phyloP scores from a whole-genome alignment of 2,113 vertebrate species.

The Brachyistius frenatus region DNA sequence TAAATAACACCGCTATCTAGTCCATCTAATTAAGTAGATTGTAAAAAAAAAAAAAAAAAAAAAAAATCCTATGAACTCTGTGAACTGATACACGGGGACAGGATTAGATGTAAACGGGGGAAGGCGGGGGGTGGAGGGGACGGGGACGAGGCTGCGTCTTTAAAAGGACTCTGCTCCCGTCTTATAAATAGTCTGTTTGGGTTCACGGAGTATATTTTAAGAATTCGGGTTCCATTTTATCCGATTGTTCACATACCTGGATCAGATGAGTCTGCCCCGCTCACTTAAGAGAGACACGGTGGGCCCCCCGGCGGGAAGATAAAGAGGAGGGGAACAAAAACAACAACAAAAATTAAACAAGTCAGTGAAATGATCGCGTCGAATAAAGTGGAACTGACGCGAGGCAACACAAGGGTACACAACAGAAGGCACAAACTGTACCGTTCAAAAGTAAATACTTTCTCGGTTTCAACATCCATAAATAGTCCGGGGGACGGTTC shows the following conservation, averaged over 20 bases:
- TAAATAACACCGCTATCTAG: not conserved
- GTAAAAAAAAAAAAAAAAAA: accelerated
- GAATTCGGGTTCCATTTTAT: conserved; percentile 35
- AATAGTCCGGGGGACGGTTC: not conserved
- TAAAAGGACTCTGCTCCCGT: conserved; percentile 9
- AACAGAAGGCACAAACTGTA: no score
- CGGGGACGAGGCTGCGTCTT: conserved; percentile 18
- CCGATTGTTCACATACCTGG: conserved; percentile 64
- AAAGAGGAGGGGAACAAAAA: conserved; percentile 4
- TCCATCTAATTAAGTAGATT: not conserved
- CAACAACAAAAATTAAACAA: no score
- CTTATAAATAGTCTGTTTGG: conserved; percentile 66
- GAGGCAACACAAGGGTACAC: no score
- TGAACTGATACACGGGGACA: no score
- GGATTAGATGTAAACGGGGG: no score
- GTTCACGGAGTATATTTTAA: conserved; percentile 62
- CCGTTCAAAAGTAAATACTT: not conserved
- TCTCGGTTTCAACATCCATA: not conserved
- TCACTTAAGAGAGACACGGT: conserved; percentile 12
- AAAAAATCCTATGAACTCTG: not conserved
- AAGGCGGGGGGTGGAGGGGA: no score
- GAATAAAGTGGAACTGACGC: no score
- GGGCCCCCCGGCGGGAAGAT: conserved; percentile 34
- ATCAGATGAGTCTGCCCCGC: conserved; percentile 39
- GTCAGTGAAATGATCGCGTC: no score